A percentile compares a stretch with the other conserved stretches of the same genome.
Conservation (phyloP, 92 coral and sea anemone species). For the Zoanthus gigantus region DNA sequence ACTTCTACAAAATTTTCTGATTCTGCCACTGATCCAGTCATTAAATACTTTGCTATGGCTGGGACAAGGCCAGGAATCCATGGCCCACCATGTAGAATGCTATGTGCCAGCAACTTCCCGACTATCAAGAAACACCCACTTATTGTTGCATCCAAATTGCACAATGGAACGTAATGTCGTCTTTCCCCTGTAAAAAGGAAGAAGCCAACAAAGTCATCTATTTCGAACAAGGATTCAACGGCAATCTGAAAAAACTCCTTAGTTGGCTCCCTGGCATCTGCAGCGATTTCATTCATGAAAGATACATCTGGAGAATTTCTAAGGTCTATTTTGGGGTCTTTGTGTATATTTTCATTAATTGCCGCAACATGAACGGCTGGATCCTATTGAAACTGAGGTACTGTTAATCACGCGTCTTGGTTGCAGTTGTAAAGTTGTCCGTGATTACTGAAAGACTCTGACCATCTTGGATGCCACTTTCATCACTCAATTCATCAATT, state of each 20-base stretch:
- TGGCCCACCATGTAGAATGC: slow-evolving; percentile 60
- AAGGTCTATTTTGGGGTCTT: not conserved
- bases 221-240: not conserved
- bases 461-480: too few species aligned
- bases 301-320: not conserved
- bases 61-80: slow-evolving; percentile 54
- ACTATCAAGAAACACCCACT: slow-evolving; percentile 48
- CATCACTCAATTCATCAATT: too few species aligned
- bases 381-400: slow-evolving; percentile 16
- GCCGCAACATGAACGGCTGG: slow-evolving; percentile 34
- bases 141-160: slow-evolving; percentile 39
- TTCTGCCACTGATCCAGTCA: slow-evolving; percentile 38
- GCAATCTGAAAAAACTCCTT: slow-evolving; percentile 22
- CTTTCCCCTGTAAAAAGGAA: slow-evolving; percentile 15
- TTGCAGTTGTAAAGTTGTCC: too few species aligned
- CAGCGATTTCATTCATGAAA: slow-evolving; percentile 19
- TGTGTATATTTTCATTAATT: slow-evolving; percentile 38
- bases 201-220: not conserved
- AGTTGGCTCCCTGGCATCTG: slow-evolving; percentile 26
- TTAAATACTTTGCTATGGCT: slow-evolving; percentile 37
- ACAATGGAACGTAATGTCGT: slow-evolving; percentile 27
- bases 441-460: too few species aligned
- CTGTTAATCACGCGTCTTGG: not conserved
- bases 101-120: slow-evolving; percentile 56
- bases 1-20: slow-evolving; percentile 43